Percentiles rank a stretch among this genome's conserved stretches.
Evolutionary conservation across 1,140 invertebrate species (phyloP).

Genomic region (Brachionus rubens): DNA sequence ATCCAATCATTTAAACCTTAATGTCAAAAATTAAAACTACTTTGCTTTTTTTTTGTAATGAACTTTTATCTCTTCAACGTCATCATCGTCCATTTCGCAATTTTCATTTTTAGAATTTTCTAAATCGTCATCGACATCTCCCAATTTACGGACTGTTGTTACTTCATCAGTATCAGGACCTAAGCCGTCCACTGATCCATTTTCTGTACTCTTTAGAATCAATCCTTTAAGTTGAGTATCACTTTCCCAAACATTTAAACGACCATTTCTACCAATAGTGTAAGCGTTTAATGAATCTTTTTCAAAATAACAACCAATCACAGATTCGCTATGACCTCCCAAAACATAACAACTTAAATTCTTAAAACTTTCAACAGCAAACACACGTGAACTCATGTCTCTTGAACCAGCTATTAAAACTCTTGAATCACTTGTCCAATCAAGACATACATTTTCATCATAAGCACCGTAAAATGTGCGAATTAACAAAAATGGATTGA

Average conservation of each 20-base stretch:
- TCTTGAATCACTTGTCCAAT: conserved; percentile 86
- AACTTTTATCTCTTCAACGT: conserved; percentile 43
- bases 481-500: conserved; percentile 82
- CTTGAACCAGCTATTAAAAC: conserved; percentile 78
- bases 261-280: conserved; percentile 65
- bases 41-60: conserved; percentile 48
- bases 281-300: conserved; percentile 72
- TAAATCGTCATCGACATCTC: conserved; percentile 56
- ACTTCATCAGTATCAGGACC: conserved; percentile 58
- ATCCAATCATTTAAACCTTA: too few relatives aligned
- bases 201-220: conserved; percentile 47
- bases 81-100: background rate
- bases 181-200: background rate
- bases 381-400: conserved; percentile 78
- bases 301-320: conserved; percentile 83
- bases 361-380: conserved; percentile 69
- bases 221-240: conserved; percentile 70
- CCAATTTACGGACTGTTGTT: conserved; percentile 52
- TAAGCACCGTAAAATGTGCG: conserved; percentile 73
- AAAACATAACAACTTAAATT: conserved; percentile 69
- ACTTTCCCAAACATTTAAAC: conserved; percentile 82
- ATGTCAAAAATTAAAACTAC: too few relatives aligned
- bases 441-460: conserved; percentile 77
- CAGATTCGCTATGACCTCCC: conserved; percentile 74
- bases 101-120: conserved; percentile 22